These are phyloP conservation scores for Mythimna albipuncta DNA, from an alignment of 2,888 invertebrate species.

Conservation along the genomic window DNA sequence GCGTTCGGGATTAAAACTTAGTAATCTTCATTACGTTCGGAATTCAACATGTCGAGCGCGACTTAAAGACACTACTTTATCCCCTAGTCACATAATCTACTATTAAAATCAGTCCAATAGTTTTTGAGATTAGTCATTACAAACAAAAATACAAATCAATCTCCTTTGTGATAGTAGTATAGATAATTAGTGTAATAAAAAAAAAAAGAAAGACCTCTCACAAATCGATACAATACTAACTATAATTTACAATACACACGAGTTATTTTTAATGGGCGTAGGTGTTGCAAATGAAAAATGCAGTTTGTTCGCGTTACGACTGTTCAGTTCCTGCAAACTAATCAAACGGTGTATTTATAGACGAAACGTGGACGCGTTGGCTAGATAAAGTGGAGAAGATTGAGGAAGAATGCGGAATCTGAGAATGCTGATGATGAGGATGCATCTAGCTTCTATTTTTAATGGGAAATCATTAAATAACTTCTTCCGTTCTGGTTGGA, in stretches of 20 bases:
- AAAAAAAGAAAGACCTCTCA: background rate
- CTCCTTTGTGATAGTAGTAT: background rate
- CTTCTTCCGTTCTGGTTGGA: no score
- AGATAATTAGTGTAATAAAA: background rate
- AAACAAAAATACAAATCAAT: no score
- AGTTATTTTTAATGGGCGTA: constrained; percentile 10
- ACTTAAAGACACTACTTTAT: no score
- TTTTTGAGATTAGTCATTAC: no score
- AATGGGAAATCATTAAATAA: no score
- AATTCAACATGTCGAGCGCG: no score
- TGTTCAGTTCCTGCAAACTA: constrained; percentile 29
- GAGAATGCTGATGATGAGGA: background rate
- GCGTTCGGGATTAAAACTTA: no score
- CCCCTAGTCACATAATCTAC: no score
- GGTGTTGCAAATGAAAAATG: constrained; percentile 27
- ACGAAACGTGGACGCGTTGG: constrained; percentile 1
- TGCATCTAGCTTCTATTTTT: no score
- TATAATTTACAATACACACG: background rate
- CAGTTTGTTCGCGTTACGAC: constrained; percentile 1
- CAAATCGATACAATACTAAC: background rate
- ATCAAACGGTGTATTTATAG: constrained; percentile 25
- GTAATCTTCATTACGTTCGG: no score
- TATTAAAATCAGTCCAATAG: no score
- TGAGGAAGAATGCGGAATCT: constrained; percentile 27
- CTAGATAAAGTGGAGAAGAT: constrained; percentile 17